Base-by-base conservation (phyloP, 2,888 invertebrate species). In the Hartigia nigra region DNA sequence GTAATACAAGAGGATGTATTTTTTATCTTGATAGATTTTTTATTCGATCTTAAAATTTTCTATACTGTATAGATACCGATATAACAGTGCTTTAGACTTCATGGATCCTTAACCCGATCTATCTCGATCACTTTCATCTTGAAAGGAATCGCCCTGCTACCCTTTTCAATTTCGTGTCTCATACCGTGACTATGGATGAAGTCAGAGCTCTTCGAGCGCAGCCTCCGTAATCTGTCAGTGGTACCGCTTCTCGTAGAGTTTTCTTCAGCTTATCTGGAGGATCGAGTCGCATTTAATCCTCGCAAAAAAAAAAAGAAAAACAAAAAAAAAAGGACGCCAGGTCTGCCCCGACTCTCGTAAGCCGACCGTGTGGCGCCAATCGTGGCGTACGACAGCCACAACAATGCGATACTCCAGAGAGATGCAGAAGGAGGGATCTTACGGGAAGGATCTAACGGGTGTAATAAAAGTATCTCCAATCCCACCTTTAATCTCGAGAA, bases 211-310 rank as follows among this genome's bases (percentile, higher is more conserved):
- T 23, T 55, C 14, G 39, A 4, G 23, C 23, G 39, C 39, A 55
- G 55, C 34, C 79, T 86, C 86, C 87, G 86, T 88, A 89, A 89
- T 89, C 89, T 88, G 89, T 89, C 88, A 89, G 86, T 87, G 86
- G 86, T 87, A 88, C 87, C 85, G 85, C 88, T 86, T 87, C 88
- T 77, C 83, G 82, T 85, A 86, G 84, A 86, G 85, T 88, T 88
- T 87, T 87, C 88, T 87, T 83, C 86, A 84, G 87, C 89, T 90
- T 90, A 90, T 90, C 87, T 23, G 89, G 86, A 86, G 87, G 87
- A 90, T 90, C 90, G 89, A 87, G 86, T 88, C 86, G 88, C 90
- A 87, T 90, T 90, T 90, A 90, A 90, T 90, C 89, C 88, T 81
- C 74, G 87, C 87, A 88, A 89, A 88, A 89, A 88, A 88, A 39